A percentile compares a stretch with the other conserved stretches of the same genome.
Evolutionary conservation across 2,888 invertebrate species (phyloP).

Genomic region (Ichneumoninae sp.): DNA sequence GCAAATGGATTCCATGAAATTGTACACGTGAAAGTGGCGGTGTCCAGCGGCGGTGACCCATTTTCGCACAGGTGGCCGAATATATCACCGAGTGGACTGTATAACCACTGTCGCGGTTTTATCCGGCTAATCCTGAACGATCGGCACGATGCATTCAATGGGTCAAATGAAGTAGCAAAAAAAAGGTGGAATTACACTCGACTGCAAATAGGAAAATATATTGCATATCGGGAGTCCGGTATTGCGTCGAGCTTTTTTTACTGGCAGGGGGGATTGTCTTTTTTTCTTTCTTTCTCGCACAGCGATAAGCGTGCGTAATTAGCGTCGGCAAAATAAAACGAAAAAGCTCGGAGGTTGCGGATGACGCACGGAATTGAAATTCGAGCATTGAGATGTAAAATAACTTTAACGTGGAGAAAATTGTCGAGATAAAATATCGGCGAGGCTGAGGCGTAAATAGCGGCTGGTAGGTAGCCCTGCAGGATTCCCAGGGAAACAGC

Average conservation of each 20-base stretch:
- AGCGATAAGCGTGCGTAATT: background rate
- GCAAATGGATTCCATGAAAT: slow-evolving; percentile 15
- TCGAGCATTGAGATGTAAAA: slow-evolving; percentile 10
- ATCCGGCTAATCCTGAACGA: slow-evolving; percentile 27
- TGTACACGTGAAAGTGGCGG: background rate
- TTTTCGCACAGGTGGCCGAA: slow-evolving; percentile 22
- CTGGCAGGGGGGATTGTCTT: background rate
- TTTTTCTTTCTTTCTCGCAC: background rate
- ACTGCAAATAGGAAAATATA: slow-evolving; percentile 18
- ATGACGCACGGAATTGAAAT: slow-evolving; percentile 6
- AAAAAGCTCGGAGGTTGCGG: background rate
- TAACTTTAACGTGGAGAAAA: background rate
- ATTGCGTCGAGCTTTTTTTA: background rate
- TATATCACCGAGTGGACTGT: slow-evolving; percentile 13
- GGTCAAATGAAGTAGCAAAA: slow-evolving; percentile 14
- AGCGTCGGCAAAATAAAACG: background rate
- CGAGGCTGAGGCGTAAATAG: background rate
- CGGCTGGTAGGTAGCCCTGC: background rate
- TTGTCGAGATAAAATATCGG: background rate
- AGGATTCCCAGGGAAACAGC: slow-evolving; percentile 6
- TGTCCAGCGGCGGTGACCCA: slow-evolving; percentile 34
- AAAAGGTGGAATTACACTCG: slow-evolving; percentile 11
- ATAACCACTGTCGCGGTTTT: slow-evolving; percentile 13
- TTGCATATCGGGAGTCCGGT: background rate
- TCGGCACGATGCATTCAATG: slow-evolving; percentile 21